phyloP scores from a whole-genome alignment of 2,888 invertebrate genomes.

The Coronaproctus castanopsis region DNA sequence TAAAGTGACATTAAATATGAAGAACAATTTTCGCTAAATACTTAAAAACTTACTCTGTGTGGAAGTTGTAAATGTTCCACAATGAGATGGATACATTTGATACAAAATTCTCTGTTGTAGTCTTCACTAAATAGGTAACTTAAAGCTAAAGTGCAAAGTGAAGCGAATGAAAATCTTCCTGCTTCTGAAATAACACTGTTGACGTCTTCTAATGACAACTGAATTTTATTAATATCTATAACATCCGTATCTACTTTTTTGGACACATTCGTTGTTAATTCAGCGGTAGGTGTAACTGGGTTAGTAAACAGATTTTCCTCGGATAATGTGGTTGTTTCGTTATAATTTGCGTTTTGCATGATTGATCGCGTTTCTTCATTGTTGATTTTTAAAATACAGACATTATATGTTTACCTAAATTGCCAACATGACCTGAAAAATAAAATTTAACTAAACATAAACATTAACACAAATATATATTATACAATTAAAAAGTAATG shows the following conservation, averaged over 20 bases:
- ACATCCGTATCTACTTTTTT: not conserved
- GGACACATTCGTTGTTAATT: not conserved
- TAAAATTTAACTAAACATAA: too few relatives aligned
- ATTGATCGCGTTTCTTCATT: not conserved
- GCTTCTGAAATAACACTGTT: slow-evolving; percentile 23
- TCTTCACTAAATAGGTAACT: slow-evolving; percentile 27
- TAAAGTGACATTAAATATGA: too few relatives aligned
- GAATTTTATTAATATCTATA: not conserved
- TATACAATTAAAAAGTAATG: too few relatives aligned
- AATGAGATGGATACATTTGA: slow-evolving; percentile 23
- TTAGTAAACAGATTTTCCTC: too few relatives aligned
- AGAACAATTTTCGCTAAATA: too few relatives aligned
- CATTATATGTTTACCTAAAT: too few relatives aligned
- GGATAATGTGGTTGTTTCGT: too few relatives aligned
- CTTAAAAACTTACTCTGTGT: slow-evolving; percentile 19
- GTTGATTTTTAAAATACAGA: not conserved
- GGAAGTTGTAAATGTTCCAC: slow-evolving; percentile 24
- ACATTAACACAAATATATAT: too few relatives aligned
- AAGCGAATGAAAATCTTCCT: slow-evolving; percentile 29
- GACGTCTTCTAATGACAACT: not conserved
- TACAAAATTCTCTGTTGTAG: slow-evolving; percentile 25
- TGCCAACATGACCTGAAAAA: too few relatives aligned
- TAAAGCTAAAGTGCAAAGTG: slow-evolving; percentile 30
- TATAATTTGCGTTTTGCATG: not conserved
- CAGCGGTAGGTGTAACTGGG: too few relatives aligned